Percentiles rank a stretch among this genome's conserved stretches.
These are phyloP conservation scores for Ophraella communa DNA, from an alignment of 2,888 invertebrate genomes.

Conservation along the genomic window DNA sequence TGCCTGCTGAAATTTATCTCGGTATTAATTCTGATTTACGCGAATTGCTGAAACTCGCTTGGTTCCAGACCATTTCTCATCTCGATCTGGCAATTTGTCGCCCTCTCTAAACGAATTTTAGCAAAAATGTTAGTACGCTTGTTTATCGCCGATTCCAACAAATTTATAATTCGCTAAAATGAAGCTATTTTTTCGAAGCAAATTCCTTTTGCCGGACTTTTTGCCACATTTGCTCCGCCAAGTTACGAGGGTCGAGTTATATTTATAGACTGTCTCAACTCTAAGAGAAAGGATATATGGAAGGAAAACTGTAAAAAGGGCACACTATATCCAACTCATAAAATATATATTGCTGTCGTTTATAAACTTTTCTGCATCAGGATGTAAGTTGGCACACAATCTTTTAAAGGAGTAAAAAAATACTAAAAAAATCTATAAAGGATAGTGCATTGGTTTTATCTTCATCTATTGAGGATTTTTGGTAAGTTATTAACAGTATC, in stretches of 20 bases:
- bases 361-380: too few species aligned
- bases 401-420: too few species aligned
- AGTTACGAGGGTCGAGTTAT: background rate
- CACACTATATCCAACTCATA: too few species aligned
- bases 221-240: background rate
- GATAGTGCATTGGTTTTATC: too few species aligned
- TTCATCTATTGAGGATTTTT: too few species aligned
- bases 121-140: conserved; percentile 23
- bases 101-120: conserved; percentile 27
- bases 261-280: too few species aligned
- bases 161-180: conserved; percentile 19
- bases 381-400: too few species aligned
- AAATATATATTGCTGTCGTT: too few species aligned
- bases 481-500: too few species aligned
- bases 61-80: conserved; percentile 54
- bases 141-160: conserved; percentile 18
- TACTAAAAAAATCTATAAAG: too few species aligned
- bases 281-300: too few species aligned
- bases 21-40: conserved; percentile 58
- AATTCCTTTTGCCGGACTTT: background rate
- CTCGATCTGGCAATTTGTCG: conserved; percentile 55
- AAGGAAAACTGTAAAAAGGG: too few species aligned
- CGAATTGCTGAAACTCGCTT: conserved; percentile 52
- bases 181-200: background rate
- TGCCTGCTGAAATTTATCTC: conserved; percentile 52